Evolutionary conservation across 2,888 invertebrate genomes (phyloP), one percentile per base, ranked within the genome.

Genomic region (Prenolepis imparis): DNA sequence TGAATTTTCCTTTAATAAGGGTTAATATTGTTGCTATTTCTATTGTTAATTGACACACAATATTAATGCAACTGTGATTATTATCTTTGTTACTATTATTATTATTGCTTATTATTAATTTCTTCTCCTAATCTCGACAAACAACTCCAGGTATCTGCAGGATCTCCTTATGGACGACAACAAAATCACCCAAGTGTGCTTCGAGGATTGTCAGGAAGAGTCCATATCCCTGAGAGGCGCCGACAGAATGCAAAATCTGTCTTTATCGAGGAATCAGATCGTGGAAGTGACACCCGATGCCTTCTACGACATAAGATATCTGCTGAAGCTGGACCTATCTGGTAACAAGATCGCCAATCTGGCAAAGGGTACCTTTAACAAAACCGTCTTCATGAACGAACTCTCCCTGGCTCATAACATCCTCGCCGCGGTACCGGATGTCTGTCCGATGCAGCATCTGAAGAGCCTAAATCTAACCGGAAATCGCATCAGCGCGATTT

Each of bases 101-200:
- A 18, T 63, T 48, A 18, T 66, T 41, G 5, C 9, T 32, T 24
- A 4, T 18, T 52, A n/a, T 39, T 77, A n/a, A 39, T 41, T 21
- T 57, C n/a, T 32, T 44, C 1, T 15, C 28, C 4, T 15, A 6
- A 66, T 68, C 28, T 15, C n/a, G 12, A 24, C 4, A 18, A 24
- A 52, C 21, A 57, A 77, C 41, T 78, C 21, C 12, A 75, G 83
- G 0, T 77, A 86, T 18, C 21, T 89, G 9, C 48, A 28, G 11
- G 88, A 87, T 70, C 85, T 93, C 32, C 48, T 82, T 0, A 82
- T 91, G 2, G 88, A 90, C 59, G 89, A 88, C 15, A 90, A 81
- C 59, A 18, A 15, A 48, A 83, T 86, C 70, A 6, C 70, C 11
- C n/a, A 82, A 24, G 4, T 90, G 8, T 92, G 92, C 48, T 80